Percentiles rank a stretch among this genome's conserved stretches.
Evolutionary conservation across 2,888 invertebrate genomes (phyloP).

Genomic region (Nineta flava): DNA sequence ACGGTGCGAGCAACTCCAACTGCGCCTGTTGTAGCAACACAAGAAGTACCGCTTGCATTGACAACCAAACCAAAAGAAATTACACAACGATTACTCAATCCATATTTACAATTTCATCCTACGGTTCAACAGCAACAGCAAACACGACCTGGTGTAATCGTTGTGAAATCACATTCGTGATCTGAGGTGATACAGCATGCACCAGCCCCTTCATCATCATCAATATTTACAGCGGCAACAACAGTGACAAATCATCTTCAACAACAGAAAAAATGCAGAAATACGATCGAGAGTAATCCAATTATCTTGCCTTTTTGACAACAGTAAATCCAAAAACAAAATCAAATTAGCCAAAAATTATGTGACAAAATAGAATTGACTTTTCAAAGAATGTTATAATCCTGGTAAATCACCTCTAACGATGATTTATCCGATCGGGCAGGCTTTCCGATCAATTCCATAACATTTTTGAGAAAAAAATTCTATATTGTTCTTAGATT

Average conservation of each 20-base stretch:
- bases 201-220: slow-evolving; percentile 10
- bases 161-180: slow-evolving; percentile 72
- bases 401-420: too few relatives aligned
- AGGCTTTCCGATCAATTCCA: too few relatives aligned
- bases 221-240: background rate
- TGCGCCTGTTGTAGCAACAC: slow-evolving; percentile 19
- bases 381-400: too few relatives aligned
- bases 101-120: slow-evolving; percentile 43
- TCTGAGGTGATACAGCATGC: slow-evolving; percentile 32
- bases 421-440: too few relatives aligned
- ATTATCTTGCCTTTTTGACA: slow-evolving; percentile 3
- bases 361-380: too few relatives aligned
- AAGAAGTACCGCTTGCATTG: slow-evolving; percentile 42
- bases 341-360: background rate
- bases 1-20: slow-evolving; percentile 13
- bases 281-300: background rate
- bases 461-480: too few relatives aligned
- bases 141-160: slow-evolving; percentile 78
- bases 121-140: slow-evolving; percentile 36
- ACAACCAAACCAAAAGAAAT: slow-evolving; percentile 27
- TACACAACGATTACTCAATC: slow-evolving; percentile 30
- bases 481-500: too few relatives aligned
- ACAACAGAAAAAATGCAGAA: background rate
- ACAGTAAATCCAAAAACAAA: slow-evolving; percentile 3
- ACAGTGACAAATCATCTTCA: background rate